Conservation (phyloP, 2,797 vertebrate genomes). For the Adelosebastes latens region DNA sequence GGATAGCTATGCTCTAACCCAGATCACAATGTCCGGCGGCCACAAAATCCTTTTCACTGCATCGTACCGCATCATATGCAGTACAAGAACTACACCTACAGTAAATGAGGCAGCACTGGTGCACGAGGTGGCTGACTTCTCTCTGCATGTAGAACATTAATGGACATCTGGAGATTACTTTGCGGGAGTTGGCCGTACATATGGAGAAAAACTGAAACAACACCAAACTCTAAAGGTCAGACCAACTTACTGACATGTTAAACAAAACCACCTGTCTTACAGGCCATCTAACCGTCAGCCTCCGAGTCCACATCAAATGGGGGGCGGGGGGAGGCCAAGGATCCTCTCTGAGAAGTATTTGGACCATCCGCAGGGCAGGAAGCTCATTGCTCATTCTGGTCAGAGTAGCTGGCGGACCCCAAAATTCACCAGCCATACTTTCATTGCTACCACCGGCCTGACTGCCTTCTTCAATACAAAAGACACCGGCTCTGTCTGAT, state of each 20-base stretch:
- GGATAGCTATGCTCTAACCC: slow-evolving; percentile 2
- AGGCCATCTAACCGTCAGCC: slow-evolving; percentile 51
- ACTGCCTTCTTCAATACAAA: slow-evolving; percentile 35
- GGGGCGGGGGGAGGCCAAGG: slow-evolving; percentile 21
- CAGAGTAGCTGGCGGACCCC: slow-evolving; percentile 17
- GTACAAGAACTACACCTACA: slow-evolving; percentile 6
- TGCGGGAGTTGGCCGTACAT: not conserved
- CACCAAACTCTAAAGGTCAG: slow-evolving; percentile 24
- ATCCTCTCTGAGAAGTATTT: slow-evolving; percentile 58
- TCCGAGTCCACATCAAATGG: slow-evolving; percentile 52
- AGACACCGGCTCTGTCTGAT: slow-evolving; percentile 12
- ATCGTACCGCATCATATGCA: slow-evolving; percentile 1
- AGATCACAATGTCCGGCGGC: slow-evolving; percentile 9
- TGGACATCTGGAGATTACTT: slow-evolving; percentile 1
- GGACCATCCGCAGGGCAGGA: slow-evolving; percentile 49
- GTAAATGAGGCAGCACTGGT: not conserved
- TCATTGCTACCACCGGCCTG: slow-evolving; percentile 5
- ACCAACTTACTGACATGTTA: slow-evolving; percentile 17
- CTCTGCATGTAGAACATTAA: not conserved
- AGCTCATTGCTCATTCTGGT: slow-evolving; percentile 36
- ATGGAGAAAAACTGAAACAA: slow-evolving; percentile 18
- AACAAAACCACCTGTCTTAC: slow-evolving; percentile 62
- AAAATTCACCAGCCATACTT: slow-evolving; percentile 34
- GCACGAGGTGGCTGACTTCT: not conserved
- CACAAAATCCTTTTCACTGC: not conserved